Evolutionary conservation across 2,888 invertebrate species (phyloP), one percentile per base, ranked within the genome.

Genomic region (Scrobipalpa costella): DNA sequence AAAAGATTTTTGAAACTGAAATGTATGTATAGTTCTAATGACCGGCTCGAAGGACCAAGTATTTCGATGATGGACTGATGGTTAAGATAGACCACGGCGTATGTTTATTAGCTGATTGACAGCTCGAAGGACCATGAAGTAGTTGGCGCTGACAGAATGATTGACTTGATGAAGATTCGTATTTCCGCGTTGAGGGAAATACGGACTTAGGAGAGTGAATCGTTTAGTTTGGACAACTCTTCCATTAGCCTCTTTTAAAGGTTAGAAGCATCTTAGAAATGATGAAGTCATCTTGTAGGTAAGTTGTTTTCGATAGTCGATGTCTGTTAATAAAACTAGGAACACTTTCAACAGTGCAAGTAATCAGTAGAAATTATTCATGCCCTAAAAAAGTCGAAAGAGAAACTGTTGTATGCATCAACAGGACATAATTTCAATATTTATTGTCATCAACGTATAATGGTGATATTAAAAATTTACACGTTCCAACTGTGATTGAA

Each of bases 321-420:
- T 44, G 3, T 15, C n/a, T n/a, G n/a, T 9, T 3, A 44, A 19
- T 2, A 9, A 17, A 15, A 65, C 66, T 36, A 72, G 64, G 34
- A 71, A 66, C 64, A 80, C 83, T 81, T 85, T 83, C 81, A 79
- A 82, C 81, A 70, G 73, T 68, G 71, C 69, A 64, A 71, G 69
- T 76, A 73, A 76, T 74, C 72, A 80, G 73, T 82, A 82, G 83
- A 85, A 85, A 82, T 78, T 75, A 78, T 77, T 76, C 74, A 69
- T 68, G 70, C 59, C 34, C 84, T 85, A 73, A 84, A 80, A 74
- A 79, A 65, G 81, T 80, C 67, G 66, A 74, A 78, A 77, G 86
- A 82, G 86, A 88, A 88, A 87, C 63, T 64, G 68, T 74, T 63
- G 68, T 84, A 80, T 78, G 83, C 75, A 68, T 72, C 86, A 85